phyloP scores from a whole-genome alignment of 2,888 invertebrate species.

The Alsophila aescularia region DNA sequence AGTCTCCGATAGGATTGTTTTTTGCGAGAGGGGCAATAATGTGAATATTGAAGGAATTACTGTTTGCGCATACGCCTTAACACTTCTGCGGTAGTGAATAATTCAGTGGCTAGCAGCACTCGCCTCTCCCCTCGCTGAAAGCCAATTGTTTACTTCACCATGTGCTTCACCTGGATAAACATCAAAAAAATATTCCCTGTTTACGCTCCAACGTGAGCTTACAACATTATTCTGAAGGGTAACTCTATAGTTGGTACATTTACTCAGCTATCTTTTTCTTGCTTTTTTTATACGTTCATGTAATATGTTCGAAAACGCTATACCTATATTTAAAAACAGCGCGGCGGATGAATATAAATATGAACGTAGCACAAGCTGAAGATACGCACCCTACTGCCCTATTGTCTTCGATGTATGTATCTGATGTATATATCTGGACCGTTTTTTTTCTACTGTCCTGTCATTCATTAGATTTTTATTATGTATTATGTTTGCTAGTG shows the following conservation, averaged over 20 bases:
- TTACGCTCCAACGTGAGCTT: conserved; percentile 18
- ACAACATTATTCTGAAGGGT: not conserved
- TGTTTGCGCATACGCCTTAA: conserved; percentile 72
- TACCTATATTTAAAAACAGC: too few species aligned
- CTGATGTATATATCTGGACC: too few species aligned
- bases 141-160: conserved; percentile 57
- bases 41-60: conserved; percentile 76
- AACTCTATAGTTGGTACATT: not conserved
- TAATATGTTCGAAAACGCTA: too few species aligned
- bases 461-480: too few species aligned
- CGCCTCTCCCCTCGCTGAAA: conserved; percentile 42
- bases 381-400: too few species aligned
- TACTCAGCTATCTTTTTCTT: not conserved
- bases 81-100: conserved; percentile 70
- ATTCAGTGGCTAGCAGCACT: conserved; percentile 63
- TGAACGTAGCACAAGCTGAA: too few species aligned
- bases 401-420: too few species aligned
- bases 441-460: too few species aligned
- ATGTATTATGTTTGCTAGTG: too few species aligned
- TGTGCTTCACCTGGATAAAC: conserved; percentile 46
- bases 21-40: conserved; percentile 62
- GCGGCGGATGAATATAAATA: too few species aligned
- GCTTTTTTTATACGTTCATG: too few species aligned
- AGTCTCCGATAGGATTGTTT: conserved; percentile 53
- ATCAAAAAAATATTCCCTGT: conserved; percentile 24